Conservation (phyloP, 2,888 invertebrate genomes). For the Tinea semifulvella region DNA sequence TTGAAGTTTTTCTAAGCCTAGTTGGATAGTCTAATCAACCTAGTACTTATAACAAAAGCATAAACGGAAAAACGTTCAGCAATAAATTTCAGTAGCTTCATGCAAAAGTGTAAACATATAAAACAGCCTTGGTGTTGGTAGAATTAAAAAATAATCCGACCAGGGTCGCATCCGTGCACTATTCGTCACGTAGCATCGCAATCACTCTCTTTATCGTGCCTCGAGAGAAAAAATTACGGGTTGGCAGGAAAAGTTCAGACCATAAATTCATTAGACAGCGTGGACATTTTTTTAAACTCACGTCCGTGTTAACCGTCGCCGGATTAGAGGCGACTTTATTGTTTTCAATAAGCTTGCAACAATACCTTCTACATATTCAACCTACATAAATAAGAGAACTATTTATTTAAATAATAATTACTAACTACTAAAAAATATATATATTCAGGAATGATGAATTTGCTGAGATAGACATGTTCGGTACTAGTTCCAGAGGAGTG, state of each 20-base stretch:
- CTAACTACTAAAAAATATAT: neutral
- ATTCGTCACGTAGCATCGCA: conserved; percentile 42
- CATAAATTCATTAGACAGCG: conserved; percentile 66
- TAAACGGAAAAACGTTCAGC: neutral
- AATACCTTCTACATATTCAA: neutral
- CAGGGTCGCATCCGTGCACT: conserved; percentile 22
- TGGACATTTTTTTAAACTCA: conserved; percentile 55
- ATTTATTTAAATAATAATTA: neutral
- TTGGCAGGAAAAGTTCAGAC: conserved; percentile 52
- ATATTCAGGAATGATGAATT: too few relatives aligned
- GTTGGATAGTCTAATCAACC: too few relatives aligned
- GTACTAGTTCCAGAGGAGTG: too few relatives aligned
- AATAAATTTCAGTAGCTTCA: too few relatives aligned
- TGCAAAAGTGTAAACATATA: conserved; percentile 10
- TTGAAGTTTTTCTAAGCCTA: too few relatives aligned
- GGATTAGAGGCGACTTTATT: conserved; percentile 5
- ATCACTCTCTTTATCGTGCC: conserved; percentile 52
- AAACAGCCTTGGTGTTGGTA: conserved; percentile 9
- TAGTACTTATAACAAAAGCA: too few relatives aligned
- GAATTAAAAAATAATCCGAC: conserved; percentile 14
- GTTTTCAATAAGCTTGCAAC: too few relatives aligned
- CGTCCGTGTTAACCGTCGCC: conserved; percentile 26
- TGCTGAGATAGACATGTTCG: too few relatives aligned
- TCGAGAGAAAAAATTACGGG: conserved; percentile 46
- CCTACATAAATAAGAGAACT: neutral